These are phyloP conservation scores for Nannospalax galili DNA, from an alignment of 2,113 vertebrate genomes.

Conservation along the genomic window DNA sequence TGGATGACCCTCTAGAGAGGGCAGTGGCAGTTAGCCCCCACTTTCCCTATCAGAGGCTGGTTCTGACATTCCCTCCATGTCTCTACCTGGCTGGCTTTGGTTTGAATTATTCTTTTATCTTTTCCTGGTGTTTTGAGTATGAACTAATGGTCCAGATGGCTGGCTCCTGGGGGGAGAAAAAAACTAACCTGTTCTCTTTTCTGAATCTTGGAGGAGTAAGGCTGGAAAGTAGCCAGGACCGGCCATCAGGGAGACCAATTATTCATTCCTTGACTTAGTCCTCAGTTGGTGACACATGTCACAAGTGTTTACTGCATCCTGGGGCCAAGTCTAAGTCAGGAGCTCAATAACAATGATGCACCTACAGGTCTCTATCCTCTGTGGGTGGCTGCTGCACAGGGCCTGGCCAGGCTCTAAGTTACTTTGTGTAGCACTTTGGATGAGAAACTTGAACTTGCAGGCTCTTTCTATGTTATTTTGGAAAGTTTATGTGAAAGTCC, in stretches of 20 bases:
- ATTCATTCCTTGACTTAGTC: background rate
- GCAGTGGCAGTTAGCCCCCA: accelerated
- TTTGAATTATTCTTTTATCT: background rate
- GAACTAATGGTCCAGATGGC: background rate
- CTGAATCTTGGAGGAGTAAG: no score
- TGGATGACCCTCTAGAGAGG: no score
- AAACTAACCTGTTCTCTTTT: no score
- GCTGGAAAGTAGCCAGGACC: background rate
- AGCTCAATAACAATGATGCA: accelerated
- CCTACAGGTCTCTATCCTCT: background rate
- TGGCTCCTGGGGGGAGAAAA: background rate
- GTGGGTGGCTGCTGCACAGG: accelerated
- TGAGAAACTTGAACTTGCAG: no score
- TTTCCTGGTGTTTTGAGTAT: background rate
- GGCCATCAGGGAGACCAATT: background rate
- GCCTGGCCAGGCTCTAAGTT: background rate
- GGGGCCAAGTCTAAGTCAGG: no score
- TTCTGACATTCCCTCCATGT: background rate
- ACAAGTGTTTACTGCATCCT: background rate
- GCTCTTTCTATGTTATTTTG: background rate
- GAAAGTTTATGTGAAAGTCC: no score
- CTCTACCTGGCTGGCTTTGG: background rate
- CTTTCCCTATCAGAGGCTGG: background rate
- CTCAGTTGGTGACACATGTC: background rate
- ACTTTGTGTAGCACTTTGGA: background rate